These are phyloP conservation scores for Pristionchus arcanus DNA, from an alignment of 2,888 invertebrate species.

Conservation along the genomic window DNA sequence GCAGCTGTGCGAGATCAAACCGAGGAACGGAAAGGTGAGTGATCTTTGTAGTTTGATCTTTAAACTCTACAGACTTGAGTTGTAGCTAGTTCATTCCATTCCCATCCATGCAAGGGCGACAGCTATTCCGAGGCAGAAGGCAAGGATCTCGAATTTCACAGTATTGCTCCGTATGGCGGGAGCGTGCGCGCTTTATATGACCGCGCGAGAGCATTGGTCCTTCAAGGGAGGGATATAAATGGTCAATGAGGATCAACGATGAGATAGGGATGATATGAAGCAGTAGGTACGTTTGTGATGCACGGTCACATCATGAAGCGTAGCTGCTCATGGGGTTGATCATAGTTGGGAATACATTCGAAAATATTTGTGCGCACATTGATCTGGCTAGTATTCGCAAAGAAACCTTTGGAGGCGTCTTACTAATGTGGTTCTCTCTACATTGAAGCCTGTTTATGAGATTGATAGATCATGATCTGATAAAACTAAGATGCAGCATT, in stretches of 20 bases:
- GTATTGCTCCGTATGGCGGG: slow-evolving; percentile 16
- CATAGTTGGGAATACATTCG: too few species aligned
- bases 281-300: too few species aligned
- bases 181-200: slow-evolving; percentile 6
- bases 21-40: slow-evolving; percentile 42
- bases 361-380: too few species aligned
- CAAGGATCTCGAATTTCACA: neutral
- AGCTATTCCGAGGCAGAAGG: neutral
- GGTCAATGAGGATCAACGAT: neutral
- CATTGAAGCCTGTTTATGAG: too few species aligned
- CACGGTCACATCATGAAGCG: too few species aligned
- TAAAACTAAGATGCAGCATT: too few species aligned
- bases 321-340: too few species aligned
- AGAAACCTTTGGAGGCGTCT: too few species aligned
- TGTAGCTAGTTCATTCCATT: neutral
- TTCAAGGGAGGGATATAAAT: neutral
- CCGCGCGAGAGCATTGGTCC: neutral
- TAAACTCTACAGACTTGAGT: neutral
- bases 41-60: neutral
- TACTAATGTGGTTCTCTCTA: too few species aligned
- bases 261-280: neutral
- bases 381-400: too few species aligned
- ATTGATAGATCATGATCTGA: too few species aligned
- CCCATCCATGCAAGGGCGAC: neutral
- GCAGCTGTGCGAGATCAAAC: slow-evolving; percentile 48